A percentile compares a stretch with the other conserved stretches of the same genome.
phyloP scores from a whole-genome alignment of 2,888 invertebrate species.

The Aphrophora alni region DNA sequence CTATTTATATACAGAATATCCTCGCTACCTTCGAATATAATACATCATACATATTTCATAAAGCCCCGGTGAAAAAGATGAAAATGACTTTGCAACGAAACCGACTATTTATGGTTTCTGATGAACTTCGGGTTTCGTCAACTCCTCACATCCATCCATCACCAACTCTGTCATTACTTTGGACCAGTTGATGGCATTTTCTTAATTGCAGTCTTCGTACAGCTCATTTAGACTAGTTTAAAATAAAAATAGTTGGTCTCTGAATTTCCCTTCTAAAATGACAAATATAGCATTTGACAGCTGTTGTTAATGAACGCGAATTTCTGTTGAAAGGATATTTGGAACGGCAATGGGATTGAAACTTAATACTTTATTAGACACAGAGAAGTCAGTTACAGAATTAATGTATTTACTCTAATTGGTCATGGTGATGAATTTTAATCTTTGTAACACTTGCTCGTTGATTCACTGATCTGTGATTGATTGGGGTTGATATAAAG shows the following conservation, averaged over 20 bases:
- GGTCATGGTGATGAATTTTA: too few relatives aligned
- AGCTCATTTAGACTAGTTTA: constrained; percentile 2
- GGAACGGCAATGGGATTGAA: too few relatives aligned
- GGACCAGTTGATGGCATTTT: not conserved
- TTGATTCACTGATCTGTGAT: too few relatives aligned
- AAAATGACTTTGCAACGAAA: not conserved
- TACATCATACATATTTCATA: not conserved
- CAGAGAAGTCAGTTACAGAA: too few relatives aligned
- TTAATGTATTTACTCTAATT: too few relatives aligned
- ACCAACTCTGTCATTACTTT: not conserved
- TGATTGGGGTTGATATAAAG: too few relatives aligned
- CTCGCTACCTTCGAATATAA: not conserved
- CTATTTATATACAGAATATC: not conserved
- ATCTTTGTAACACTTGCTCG: too few relatives aligned
- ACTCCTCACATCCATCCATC: not conserved
- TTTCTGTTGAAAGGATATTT: not conserved
- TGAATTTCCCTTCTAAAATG: not conserved
- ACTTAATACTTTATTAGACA: too few relatives aligned
- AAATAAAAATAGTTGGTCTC: not conserved
- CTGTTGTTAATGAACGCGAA: not conserved
- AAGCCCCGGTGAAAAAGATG: too few relatives aligned
- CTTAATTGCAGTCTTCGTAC: not conserved
- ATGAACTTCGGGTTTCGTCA: not conserved
- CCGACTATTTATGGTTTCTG: not conserved
- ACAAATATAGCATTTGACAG: not conserved